Base-by-base conservation (phyloP, 1,140 invertebrate species). In the Notospermus geniculatus region DNA sequence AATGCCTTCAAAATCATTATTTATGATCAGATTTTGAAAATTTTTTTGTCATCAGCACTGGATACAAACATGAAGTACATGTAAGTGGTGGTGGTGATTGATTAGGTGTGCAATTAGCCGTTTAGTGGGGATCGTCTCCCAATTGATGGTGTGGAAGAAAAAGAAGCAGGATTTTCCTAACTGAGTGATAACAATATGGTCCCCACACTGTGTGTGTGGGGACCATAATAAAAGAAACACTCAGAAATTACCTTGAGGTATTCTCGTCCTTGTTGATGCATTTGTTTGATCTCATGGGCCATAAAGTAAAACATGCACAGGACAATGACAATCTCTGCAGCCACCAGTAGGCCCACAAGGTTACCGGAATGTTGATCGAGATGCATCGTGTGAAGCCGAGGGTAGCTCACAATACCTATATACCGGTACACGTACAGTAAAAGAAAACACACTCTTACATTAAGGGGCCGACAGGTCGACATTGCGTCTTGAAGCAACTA, bases 61-160 rank as follows among this genome's bases (percentile, higher is more conserved):
- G 68, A 71, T 11, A 80, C 52, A 7, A 62, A 28, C 19, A 79
- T 67, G 15, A 78, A 69, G 13, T 71, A 53, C 2, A 80, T 43
- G 60, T 80, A 75, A 27, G 71, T 66, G 53, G 68, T 66, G 41
- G 77, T 80, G 75, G 76, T 80, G 60, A 13, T 11, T 43, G 39
- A 13, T 43, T 43, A 13, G 39, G 39, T 19, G 39, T 19, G 39
- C 11, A 13, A 11, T 13, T 43, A 13, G 11, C 19, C 19, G 39
- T 43, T 43, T 43, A 13, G 39, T 13, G 11, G 19, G 11, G 11
- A 11, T 13, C 11, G 19, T 43, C 39, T 13, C 11, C 39, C 39
- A 43, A 11, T 19, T 13, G 11, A 43, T 19, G n/a, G n/a, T n/a
- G n/a, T 43, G n/a, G n/a, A n/a, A n/a, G n/a, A n/a, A n/a, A n/a